Evolutionary conservation across 2,797 vertebrate species (phyloP), one percentile per base, ranked within the genome.

Genomic region (Erethizon dorsatum): DNA sequence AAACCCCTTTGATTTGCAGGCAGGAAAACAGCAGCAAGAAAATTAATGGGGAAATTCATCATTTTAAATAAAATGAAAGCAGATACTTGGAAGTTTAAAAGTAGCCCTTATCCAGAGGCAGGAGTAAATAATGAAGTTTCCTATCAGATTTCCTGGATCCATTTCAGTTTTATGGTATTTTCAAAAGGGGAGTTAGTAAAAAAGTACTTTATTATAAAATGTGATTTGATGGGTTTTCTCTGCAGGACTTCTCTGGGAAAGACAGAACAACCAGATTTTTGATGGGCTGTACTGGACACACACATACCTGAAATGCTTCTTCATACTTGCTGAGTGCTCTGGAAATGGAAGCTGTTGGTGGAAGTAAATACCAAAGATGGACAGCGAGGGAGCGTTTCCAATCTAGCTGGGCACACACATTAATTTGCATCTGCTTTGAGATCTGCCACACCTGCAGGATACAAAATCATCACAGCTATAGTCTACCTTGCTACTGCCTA

Each of bases 361-460:
- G 99, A 91, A 99, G 98, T 98, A 99, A 99, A 98, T 99, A 99
- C 99, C 99, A 99, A 24, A 99, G 99, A 96, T 99, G 99, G 13
- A 99, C 94, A 0, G 99, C 99, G 11, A 99, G 3, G 5, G 99
- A 99, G 4, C 99, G 99, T 97, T 99, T 99, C 99, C 99, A 99
- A 97, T 99, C 99, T 97, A 99, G 95, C 97, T 99, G 98, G 0
- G 98, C 98, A 97, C 99, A 99, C 13, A 99, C 99, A 0, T 99
- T 99, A 95, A 99, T 98, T 0, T 98, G 98, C 33, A 97, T 98
- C 52, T 98, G 97, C 83, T 99, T 99, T 0, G 99, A 99, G 0
- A 99, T 98, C 95, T 99, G 99, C 99, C 99, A 99, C n/a, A 99
- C 99, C 99, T 99, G 95, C 11, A 26, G 54, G 37, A 83, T 26